phyloP scores from a whole-genome alignment of 2,113 vertebrate genomes.

The Callipepla californica region DNA sequence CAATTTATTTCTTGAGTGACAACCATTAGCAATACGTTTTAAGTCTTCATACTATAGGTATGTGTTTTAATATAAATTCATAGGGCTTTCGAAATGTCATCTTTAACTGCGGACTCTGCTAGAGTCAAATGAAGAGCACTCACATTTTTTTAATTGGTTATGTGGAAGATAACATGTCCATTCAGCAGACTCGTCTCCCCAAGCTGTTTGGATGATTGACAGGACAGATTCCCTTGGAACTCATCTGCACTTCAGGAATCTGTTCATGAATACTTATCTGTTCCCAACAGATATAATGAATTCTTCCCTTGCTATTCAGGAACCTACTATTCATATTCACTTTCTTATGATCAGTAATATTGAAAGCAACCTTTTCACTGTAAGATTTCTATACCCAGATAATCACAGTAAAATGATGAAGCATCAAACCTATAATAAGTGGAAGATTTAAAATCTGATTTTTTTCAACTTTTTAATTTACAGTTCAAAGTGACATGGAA shows the following conservation, averaged over 20 bases:
- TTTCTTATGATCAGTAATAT: background rate
- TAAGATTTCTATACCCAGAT: background rate
- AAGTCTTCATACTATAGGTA: background rate
- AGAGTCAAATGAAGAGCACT: background rate
- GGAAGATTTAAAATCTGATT: background rate
- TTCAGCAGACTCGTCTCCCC: background rate
- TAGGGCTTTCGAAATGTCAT: background rate
- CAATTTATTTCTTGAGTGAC: background rate
- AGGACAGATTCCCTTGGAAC: background rate
- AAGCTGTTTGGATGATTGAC: background rate
- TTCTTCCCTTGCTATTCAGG: background rate
- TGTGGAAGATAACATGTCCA: background rate
- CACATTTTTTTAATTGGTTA: background rate
- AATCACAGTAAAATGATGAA: slow-evolving; percentile 9
- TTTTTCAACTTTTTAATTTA: background rate
- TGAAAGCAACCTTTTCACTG: slow-evolving; percentile 4
- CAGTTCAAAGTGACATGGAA: background rate
- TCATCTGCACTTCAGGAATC: background rate
- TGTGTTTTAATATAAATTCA: background rate
- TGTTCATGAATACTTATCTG: background rate
- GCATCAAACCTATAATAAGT: background rate
- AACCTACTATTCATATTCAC: background rate
- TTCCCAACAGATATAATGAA: background rate
- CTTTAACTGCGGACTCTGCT: background rate
- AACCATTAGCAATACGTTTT: background rate